Conservation (phyloP, 2,888 invertebrate genomes). For the Adela reaumurella region DNA sequence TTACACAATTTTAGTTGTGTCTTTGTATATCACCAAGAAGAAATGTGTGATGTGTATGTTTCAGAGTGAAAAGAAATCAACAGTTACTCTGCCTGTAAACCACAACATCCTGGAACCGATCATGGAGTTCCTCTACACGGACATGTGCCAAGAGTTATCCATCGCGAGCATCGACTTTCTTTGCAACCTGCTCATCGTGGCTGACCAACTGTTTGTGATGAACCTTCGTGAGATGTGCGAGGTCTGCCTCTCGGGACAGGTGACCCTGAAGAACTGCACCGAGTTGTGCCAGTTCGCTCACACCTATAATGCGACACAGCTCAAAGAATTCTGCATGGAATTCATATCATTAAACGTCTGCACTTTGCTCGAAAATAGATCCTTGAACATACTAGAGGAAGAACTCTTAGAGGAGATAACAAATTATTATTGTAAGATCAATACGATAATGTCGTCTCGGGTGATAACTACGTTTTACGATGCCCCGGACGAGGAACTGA, state of each 20-base stretch:
- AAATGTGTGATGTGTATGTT: no score
- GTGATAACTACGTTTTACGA: conserved; percentile 67
- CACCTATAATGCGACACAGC: conserved; percentile 69
- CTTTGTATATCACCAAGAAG: no score
- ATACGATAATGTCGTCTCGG: conserved; percentile 58
- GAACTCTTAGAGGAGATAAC: conserved; percentile 62
- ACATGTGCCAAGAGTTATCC: conserved; percentile 56
- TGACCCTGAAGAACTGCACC: conserved; percentile 72
- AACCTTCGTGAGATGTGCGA: conserved; percentile 72
- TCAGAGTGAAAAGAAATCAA: conserved; percentile 49
- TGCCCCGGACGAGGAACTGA: conserved; percentile 57
- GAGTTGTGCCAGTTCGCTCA: conserved; percentile 74
- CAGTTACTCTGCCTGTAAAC: conserved; percentile 59
- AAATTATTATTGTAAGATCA: conserved; percentile 62
- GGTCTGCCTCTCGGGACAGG: conserved; percentile 57
- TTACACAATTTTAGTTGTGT: no score
- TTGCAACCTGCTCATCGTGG: conserved; percentile 70
- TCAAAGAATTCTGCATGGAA: conserved; percentile 71
- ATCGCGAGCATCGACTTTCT: conserved; percentile 67
- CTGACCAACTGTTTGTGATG: conserved; percentile 75
- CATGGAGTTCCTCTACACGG: conserved; percentile 73
- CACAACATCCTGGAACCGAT: conserved; percentile 61
- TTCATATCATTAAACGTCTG: conserved; percentile 75
- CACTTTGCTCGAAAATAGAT: conserved; percentile 64
- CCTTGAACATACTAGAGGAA: conserved; percentile 61